phyloP scores from a whole-genome alignment of 1,140 invertebrate species.

The Andricus grossulariae region DNA sequence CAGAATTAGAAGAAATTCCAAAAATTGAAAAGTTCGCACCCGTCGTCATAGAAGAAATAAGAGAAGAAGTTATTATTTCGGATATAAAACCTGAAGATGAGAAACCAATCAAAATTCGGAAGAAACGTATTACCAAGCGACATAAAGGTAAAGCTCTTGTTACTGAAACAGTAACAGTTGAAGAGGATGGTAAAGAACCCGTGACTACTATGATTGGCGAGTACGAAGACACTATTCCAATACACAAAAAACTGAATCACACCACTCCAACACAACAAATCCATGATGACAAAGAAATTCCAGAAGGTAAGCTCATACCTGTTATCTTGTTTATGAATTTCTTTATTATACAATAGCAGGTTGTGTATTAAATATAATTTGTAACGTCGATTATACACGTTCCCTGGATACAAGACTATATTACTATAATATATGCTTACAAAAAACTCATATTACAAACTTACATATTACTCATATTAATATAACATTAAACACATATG shows the following conservation, averaged over 20 bases:
- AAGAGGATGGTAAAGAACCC: conserved; percentile 56
- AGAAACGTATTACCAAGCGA: conserved; percentile 5
- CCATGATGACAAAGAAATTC: conserved; percentile 12
- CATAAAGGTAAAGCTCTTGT: conserved; percentile 4
- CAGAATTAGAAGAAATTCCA: background rate
- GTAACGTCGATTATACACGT: too few species aligned
- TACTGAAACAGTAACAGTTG: conserved; percentile 56
- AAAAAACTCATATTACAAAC: too few species aligned
- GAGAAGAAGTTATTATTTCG: conserved; percentile 10
- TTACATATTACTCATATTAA: too few species aligned
- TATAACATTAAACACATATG: too few species aligned
- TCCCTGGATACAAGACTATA: too few species aligned
- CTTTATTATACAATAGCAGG: background rate
- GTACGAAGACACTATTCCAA: conserved; percentile 49
- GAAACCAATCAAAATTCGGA: background rate
- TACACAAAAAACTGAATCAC: conserved; percentile 43
- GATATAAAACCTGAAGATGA: background rate
- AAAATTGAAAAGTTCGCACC: conserved; percentile 2
- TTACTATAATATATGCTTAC: too few species aligned
- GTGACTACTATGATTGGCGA: conserved; percentile 63
- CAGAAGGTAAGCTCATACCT: conserved; percentile 21
- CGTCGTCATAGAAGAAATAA: conserved; percentile 29
- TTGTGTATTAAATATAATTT: background rate
- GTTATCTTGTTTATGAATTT: background rate
- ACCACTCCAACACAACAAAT: conserved; percentile 21